A percentile compares a stretch with the other conserved stretches of the same genome.
These are phyloP conservation scores for Myotis findleyi DNA, from an alignment of 2,797 vertebrate genomes.

Conservation along the genomic window DNA sequence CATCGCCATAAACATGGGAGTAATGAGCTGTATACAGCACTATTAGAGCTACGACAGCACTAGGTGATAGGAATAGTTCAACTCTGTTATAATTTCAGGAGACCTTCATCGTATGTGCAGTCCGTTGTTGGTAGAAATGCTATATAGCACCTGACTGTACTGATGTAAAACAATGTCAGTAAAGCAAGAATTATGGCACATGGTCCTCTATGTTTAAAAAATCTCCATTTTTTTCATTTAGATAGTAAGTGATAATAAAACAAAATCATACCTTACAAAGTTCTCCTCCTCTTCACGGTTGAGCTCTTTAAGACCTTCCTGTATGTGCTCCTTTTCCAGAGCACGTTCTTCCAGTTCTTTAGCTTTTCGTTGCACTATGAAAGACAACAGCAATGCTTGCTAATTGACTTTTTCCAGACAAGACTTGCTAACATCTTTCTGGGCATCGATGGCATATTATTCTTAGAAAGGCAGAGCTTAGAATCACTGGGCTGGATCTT, in stretches of 20 bases:
- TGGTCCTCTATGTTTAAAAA: background rate
- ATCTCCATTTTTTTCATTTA: background rate
- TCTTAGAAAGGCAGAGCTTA: background rate
- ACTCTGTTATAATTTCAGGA: background rate
- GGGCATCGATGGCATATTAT: background rate
- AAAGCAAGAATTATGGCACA: background rate
- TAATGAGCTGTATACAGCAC: background rate
- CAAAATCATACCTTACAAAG: constrained; percentile 86
- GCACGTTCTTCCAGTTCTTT: constrained; percentile 86
- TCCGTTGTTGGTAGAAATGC: background rate
- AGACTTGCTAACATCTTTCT: background rate
- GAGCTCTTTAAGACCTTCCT: constrained; percentile 82
- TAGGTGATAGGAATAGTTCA: background rate
- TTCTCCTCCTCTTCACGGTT: constrained; percentile 87
- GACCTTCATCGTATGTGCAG: no score
- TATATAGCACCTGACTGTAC: background rate
- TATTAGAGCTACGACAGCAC: background rate
- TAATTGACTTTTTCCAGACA: background rate
- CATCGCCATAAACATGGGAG: background rate
- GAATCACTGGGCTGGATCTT: background rate
- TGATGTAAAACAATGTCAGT: background rate
- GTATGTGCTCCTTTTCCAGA: constrained; percentile 87
- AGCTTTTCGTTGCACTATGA: constrained; percentile 88
- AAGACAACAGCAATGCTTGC: constrained; percentile 43
- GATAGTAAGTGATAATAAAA: constrained; percentile 1